Evolutionary conservation across 2,888 invertebrate genomes (phyloP).

Genomic region (Sminthurides aquaticus): DNA sequence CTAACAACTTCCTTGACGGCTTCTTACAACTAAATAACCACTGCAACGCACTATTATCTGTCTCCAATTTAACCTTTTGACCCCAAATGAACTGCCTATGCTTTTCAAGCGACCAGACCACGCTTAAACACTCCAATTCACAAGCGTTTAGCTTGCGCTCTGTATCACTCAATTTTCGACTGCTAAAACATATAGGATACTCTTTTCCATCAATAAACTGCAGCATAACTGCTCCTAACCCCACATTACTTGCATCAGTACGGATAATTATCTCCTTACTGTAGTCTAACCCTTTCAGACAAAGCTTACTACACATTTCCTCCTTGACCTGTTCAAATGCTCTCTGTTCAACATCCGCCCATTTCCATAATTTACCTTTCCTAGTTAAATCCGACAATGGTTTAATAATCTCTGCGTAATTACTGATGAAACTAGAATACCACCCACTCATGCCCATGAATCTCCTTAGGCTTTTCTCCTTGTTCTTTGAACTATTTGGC

Average conservation of each 20-base stretch:
- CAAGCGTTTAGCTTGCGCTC: not conserved
- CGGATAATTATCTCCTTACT: constrained; percentile 11
- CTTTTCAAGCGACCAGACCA: not conserved
- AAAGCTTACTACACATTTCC: constrained; percentile 13
- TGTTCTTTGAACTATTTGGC: constrained; percentile 16
- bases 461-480: constrained; percentile 22
- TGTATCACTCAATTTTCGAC: not conserved
- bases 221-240: constrained; percentile 19
- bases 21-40: not conserved
- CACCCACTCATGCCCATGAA: constrained; percentile 28
- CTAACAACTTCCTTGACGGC: not conserved
- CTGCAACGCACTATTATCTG: not conserved
- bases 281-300: constrained; percentile 21
- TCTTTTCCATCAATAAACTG: constrained; percentile 16
- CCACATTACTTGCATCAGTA: constrained; percentile 20
- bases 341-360: constrained; percentile 6
- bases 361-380: constrained; percentile 7
- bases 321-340: constrained; percentile 20
- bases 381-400: constrained; percentile 22
- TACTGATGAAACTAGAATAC: constrained; percentile 27
- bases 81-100: not conserved
- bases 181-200: constrained; percentile 5
- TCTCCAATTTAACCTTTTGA: not conserved
- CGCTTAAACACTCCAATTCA: constrained; percentile 8
- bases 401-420: constrained; percentile 21